Evolutionary conservation across 2,113 vertebrate genomes (phyloP), one percentile per base, ranked within the genome.

Genomic region (Anoura caudifer): DNA sequence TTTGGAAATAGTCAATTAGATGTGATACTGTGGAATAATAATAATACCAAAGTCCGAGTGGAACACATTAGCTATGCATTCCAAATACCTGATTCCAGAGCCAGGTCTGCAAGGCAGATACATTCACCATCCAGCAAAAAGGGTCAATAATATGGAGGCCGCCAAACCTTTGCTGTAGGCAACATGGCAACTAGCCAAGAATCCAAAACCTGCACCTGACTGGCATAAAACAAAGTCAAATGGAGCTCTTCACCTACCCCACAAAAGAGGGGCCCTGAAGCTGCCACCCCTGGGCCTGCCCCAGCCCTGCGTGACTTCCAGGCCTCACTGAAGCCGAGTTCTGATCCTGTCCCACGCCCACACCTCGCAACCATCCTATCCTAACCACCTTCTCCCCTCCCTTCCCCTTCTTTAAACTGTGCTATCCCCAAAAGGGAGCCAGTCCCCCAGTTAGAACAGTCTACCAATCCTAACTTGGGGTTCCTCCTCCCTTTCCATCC

Each of bases 1-100:
- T 96, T 98, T 98, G 94, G 98, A 98, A 98, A 28, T 82, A 97
- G 97, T 91, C 98, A 97, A 98, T 98, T 98, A 98, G 98, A 98
- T 92, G 95, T 97, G 98, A 98, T 98, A 97, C 98, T 98, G 98
- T 97, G 97, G 97, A 98, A 98, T 88, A 95, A 97, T 88, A 95
- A 97, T 87, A 95, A 98, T 89, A 98, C 87, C n/a, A 92, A 95
- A 97, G 97, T 97, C 97, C 0, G 41, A 97, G 98, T 98, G 98
- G 98, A 98, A 98, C 7, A 0, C 97, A 52, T 99, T 98, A 98
- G 98, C 98, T 92, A 98, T 95, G 98, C 98, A 99, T 99, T 98
- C 98, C 98, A 98, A 56, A 91, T 95, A 96, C 50, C 0, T 90
- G 98, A 98, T 98, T 94, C 97, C 87, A 86, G 95, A 97, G 96